These are phyloP conservation scores for Etheostoma nigrum DNA, from an alignment of 2,797 vertebrate genomes.

Conservation along the genomic window DNA sequence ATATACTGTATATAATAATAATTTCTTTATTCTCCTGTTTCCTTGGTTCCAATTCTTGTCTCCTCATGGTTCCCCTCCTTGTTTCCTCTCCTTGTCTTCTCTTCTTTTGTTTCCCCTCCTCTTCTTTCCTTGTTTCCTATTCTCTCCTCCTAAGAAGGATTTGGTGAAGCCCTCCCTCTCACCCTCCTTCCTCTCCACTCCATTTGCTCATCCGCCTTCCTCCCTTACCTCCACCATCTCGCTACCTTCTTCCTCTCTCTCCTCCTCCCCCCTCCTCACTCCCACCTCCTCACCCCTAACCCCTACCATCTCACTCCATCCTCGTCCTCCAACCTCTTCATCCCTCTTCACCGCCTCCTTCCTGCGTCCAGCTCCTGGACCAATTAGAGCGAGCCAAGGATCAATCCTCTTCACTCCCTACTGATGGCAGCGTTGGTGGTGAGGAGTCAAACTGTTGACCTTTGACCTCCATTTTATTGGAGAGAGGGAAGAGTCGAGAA, in stretches of 20 bases:
- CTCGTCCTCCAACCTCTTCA: constrained; percentile 82
- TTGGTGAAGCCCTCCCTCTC: background rate
- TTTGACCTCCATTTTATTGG: constrained; percentile 22
- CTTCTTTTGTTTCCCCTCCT: background rate
- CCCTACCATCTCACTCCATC: constrained; percentile 86
- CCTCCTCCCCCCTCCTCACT: constrained; percentile 89
- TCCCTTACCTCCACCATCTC: constrained; percentile 73
- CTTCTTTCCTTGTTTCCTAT: background rate
- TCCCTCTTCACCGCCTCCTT: constrained; percentile 93
- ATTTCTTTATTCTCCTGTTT: background rate
- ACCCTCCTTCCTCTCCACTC: background rate
- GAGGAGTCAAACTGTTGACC: constrained; percentile 19
- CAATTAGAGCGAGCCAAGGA: constrained; percentile 89
- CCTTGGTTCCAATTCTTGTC: background rate
- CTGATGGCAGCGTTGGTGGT: constrained; percentile 67
- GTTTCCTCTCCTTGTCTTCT: background rate
- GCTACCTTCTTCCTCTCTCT: constrained; percentile 85
- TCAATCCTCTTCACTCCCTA: constrained; percentile 95
- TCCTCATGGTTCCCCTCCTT: background rate
- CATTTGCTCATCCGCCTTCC: background rate
- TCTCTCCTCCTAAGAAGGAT: background rate
- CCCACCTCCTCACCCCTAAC: constrained; percentile 87
- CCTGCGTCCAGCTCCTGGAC: constrained; percentile 91
- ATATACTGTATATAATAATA: too few species aligned
- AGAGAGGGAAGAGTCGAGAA: background rate